Conservation (phyloP, 2,888 invertebrate species). For the Drosophila diplacantha region DNA sequence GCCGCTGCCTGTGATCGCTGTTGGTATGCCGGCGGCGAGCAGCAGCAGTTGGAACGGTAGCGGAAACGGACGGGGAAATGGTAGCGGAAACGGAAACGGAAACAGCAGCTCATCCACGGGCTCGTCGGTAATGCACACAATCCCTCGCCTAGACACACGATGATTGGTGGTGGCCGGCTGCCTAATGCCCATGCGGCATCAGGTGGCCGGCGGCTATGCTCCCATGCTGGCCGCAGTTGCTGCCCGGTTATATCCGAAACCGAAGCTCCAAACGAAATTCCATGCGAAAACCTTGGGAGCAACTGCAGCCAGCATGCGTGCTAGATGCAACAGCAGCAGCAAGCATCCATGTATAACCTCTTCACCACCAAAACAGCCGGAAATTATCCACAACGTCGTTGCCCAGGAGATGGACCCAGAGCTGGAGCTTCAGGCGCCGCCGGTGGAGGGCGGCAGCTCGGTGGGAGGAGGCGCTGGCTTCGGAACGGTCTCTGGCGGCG, state of each 20-base stretch:
- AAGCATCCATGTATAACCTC: constrained; percentile 66
- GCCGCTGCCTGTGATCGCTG: constrained; percentile 21
- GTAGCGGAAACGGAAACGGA: constrained; percentile 24
- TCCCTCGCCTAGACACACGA: constrained; percentile 75
- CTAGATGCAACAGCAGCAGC: constrained; percentile 34
- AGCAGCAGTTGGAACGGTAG: constrained; percentile 21
- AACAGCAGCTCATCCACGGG: constrained; percentile 63
- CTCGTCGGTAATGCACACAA: constrained; percentile 75
- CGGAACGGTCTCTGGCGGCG: background rate
- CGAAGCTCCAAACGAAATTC: constrained; percentile 38
- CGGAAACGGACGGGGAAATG: constrained; percentile 8
- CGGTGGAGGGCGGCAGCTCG: background rate
- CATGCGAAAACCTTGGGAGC: constrained; percentile 40
- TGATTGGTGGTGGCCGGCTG: constrained; percentile 76
- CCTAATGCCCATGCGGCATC: constrained; percentile 71
- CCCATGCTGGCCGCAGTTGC: constrained; percentile 69
- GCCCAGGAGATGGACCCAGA: constrained; percentile 26
- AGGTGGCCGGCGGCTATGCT: constrained; percentile 61
- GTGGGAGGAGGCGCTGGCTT: background rate
- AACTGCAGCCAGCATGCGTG: constrained; percentile 64
- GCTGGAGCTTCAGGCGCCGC: constrained; percentile 32
- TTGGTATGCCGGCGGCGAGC: constrained; percentile 4
- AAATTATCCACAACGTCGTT: constrained; percentile 26
- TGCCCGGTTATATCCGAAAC: constrained; percentile 38
- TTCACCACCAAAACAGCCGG: constrained; percentile 66